Base-by-base conservation (phyloP, 2,797 vertebrate species). In the Rhinoraja longicauda region DNA sequence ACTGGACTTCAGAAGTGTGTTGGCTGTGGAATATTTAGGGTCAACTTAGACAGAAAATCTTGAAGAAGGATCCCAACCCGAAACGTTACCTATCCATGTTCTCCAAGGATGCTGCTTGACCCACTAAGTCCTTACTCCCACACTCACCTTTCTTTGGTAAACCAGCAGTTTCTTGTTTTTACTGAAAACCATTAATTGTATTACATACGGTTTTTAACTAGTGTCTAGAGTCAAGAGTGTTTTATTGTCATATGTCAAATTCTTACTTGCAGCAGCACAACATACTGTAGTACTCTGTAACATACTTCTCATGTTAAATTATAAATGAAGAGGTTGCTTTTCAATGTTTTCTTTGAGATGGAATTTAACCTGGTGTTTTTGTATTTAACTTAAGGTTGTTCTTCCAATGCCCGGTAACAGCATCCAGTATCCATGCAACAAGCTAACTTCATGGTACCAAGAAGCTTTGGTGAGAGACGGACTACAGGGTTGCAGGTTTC, bases 371-470 rank as follows among this genome's bases (percentile, higher is more conserved):
- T 97, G 97, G 32, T 94, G 93, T 94, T 94, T 93, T 95, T 95
- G 90, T 4, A 15, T 93, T 1, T 8, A 93, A 62, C 93, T 94
- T 92, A 94, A 99, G 99, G 97, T 99, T n/a, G 96, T 99, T 94
- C 97, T 99, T 78, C 98, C 98, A 0, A 97, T 99, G 97, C 97
- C 97, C 92, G 99, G 99, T 75, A 98, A 98, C 94, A 98, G 95
- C 0, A 96, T 98, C 93, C 97, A 95, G 93, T 99, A 99, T 95
- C 99, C 98, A 6, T 96, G 96, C 93, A 98, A 99, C 93, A 93
- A 96, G 93, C 95, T 98, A 94, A 97, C 97, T 15, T 93, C 96
- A 0, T 99, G 98, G 98, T 99, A 98, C 95, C 95, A 72, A 90
- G 97, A 99, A 93, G 95, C 97, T 92, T 97, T 99, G 94, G 95